A percentile compares a stretch with the other conserved stretches of the same genome.
phyloP scores from a whole-genome alignment of 2,113 vertebrate species.

The Ellobius talpinus region DNA sequence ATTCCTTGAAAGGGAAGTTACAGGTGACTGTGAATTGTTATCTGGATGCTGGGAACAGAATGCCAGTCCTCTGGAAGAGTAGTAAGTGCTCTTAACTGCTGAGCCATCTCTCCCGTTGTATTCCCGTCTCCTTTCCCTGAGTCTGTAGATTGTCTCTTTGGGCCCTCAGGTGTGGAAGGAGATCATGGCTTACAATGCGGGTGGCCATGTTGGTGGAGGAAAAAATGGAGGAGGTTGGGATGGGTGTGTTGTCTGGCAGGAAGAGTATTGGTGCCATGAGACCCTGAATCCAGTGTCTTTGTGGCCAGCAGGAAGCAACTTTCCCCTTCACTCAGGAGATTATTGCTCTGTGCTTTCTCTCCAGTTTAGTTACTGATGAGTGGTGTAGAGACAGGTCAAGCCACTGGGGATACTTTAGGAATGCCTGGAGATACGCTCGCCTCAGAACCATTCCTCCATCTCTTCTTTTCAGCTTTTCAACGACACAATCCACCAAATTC shows the following conservation, averaged over 20 bases:
- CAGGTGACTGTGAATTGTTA: no score
- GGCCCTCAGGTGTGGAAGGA: background rate
- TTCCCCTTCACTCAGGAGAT: background rate
- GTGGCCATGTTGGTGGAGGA: rapidly evolving
- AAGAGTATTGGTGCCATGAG: background rate
- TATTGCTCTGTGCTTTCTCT: no score
- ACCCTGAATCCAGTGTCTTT: rapidly evolving
- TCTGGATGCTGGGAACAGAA: background rate
- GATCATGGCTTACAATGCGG: background rate
- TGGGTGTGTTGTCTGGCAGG: rapidly evolving
- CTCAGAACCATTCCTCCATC: background rate
- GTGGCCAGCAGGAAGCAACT: no score
- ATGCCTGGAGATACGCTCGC: background rate
- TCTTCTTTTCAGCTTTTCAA: background rate
- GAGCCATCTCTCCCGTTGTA: background rate
- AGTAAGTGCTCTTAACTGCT: background rate
- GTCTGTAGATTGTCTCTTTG: background rate
- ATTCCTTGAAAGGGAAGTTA: background rate
- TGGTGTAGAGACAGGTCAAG: rapidly evolving
- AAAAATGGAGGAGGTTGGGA: rapidly evolving
- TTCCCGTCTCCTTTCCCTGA: no score
- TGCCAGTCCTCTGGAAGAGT: background rate
- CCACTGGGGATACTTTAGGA: background rate
- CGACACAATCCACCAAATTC: no score
- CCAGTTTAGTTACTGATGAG: background rate